Base-by-base conservation (phyloP, 2,888 invertebrate species). In the Stictocephala bisonia region DNA sequence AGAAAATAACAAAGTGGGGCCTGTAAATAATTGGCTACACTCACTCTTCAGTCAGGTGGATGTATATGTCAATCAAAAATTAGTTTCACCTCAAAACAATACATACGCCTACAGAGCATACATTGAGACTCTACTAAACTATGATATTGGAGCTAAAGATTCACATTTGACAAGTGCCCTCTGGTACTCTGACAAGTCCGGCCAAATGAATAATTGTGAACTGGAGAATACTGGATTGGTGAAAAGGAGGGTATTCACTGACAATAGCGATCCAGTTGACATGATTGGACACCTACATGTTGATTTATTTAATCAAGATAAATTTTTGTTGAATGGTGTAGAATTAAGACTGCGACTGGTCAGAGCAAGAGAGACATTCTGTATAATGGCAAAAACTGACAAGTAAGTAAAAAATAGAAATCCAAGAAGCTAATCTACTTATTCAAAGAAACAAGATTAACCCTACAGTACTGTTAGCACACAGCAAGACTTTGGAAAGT, bases 51-150 rank as follows among this genome's bases (percentile, higher is more conserved):
- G 76, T 48, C 79, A 80, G 66, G 74, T 79, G 0, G 78, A 80
- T 66, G 72, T 80, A 22, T 78, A 75, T 68, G 74, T 81, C 15
- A 80, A 81, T 70, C 77, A 80, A 60, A 80, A 80, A 73, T 40
- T 79, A 3, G 75, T 80, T 7, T 79, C 78, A 0, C 76, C 79
- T 1, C 73, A 77, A 13, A 79, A 77, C 29, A 78, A 78, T 50
- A 76, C 77, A 3, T 81, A 79, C 24, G 73, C 79, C 0, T 81
- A 80, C 69, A 60, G 80, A 18, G 76, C 79, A 0, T 80, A 80
- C 58, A 78, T 80, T 20, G 79, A 79, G 71, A 77, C 75, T n/a
- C 50, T 79, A 3, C 56, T 79, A 2, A 79, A 78, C 75, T 79
- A 79, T 51, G 75, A 74, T 0, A 15, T 18, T 0, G 56, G 27